These are phyloP conservation scores for Silvanus unidentatus DNA, from an alignment of 2,888 invertebrate genomes.

Conservation along the genomic window DNA sequence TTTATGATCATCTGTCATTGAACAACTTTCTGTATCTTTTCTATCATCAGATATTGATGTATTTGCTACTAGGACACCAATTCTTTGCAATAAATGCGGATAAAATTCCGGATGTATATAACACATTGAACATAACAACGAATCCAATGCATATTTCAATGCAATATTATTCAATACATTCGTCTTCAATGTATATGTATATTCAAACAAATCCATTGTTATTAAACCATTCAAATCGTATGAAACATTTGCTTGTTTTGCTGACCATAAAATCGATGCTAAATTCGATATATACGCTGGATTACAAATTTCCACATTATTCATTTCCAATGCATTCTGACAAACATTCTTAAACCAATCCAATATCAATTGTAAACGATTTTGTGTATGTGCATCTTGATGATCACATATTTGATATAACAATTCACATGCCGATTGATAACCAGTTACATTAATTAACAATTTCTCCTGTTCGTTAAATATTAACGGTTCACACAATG, in stretches of 20 bases:
- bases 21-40: slow-evolving; percentile 54
- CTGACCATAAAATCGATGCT: slow-evolving; percentile 74
- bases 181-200: slow-evolving; percentile 71
- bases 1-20: slow-evolving; percentile 66
- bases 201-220: slow-evolving; percentile 69
- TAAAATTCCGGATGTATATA: slow-evolving; percentile 76
- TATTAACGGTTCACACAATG: slow-evolving; percentile 38
- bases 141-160: slow-evolving; percentile 79
- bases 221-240: slow-evolving; percentile 63
- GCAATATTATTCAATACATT: slow-evolving; percentile 64
- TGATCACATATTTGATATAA: slow-evolving; percentile 71
- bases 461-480: slow-evolving; percentile 36
- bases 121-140: slow-evolving; percentile 79
- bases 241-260: slow-evolving; percentile 57
- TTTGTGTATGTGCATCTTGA: slow-evolving; percentile 52
- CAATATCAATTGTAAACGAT: slow-evolving; percentile 61
- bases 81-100: slow-evolving; percentile 63
- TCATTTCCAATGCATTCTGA: slow-evolving; percentile 43
- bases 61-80: slow-evolving; percentile 58
- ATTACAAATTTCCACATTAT: slow-evolving; percentile 41
- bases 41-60: slow-evolving; percentile 49
- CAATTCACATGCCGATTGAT: slow-evolving; percentile 70
- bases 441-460: slow-evolving; percentile 40
- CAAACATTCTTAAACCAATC: slow-evolving; percentile 66
- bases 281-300: slow-evolving; percentile 68